phyloP scores from a whole-genome alignment of 2,797 vertebrate genomes.

The Lithobates sylvaticus region DNA sequence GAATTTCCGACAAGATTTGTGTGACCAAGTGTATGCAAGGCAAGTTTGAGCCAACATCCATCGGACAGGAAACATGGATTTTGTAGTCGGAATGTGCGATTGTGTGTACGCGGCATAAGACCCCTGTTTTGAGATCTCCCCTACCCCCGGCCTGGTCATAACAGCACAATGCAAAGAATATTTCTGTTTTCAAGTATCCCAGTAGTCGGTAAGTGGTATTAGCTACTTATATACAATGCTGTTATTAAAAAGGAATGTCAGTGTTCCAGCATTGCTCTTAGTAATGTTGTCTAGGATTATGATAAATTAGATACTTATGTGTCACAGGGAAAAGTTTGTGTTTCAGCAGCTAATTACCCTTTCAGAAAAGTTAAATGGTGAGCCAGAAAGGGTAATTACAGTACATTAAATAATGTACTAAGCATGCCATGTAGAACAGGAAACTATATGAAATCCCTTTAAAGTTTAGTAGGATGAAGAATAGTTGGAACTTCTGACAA shows the following conservation, averaged over 20 bases:
- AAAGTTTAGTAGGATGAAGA: too few species aligned
- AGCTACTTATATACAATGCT: neutral
- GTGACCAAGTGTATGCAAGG: too few species aligned
- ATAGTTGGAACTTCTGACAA: too few species aligned
- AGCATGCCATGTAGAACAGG: neutral
- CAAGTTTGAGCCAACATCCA: too few species aligned
- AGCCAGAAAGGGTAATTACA: neutral
- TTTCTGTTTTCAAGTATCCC: neutral
- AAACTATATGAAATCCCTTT: neutral
- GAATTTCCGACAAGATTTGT: too few species aligned
- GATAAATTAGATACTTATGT: constrained; percentile 9
- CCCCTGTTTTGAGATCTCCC: neutral
- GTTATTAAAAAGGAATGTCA: neutral
- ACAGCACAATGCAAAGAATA: too few species aligned
- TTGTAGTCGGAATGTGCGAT: too few species aligned
- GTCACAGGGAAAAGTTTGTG: neutral
- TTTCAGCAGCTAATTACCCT: neutral
- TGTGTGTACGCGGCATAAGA: too few species aligned
- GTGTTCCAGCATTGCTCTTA: neutral
- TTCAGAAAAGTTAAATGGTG: neutral
- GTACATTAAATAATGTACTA: neutral
- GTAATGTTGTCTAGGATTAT: neutral
- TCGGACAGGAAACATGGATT: too few species aligned
- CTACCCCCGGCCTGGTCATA: too few species aligned
- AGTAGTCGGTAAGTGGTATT: neutral